Evolutionary conservation across 2,113 vertebrate species (phyloP), one percentile per base, ranked within the genome.

Genomic region (Ailuropoda melanoleuca): DNA sequence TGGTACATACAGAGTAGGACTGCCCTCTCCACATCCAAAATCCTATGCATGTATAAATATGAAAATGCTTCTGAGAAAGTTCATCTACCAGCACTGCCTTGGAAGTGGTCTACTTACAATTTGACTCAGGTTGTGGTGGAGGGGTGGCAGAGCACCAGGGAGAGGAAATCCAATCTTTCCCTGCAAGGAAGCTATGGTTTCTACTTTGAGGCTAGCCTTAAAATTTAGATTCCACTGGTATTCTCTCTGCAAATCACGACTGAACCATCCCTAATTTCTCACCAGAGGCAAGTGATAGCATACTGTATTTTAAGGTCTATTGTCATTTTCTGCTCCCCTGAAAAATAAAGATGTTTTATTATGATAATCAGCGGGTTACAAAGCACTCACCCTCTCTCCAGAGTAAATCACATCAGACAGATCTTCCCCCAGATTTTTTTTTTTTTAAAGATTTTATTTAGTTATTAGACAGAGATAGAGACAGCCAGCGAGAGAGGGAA

Each of bases 261-360:
- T 17, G 39, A 81, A 88, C 82, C 78, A 82, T 53, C 82, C 86
- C 66, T 48, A 86, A 31, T 74, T 14, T 29, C 34, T 56, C 7
- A 37, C 24, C 19, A 88, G 80, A 83, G 46, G 9, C 46, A 64
- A 88, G 56, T 23, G 21, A 34, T 3, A 74, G 26, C 58, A 62
- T 18, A 39, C 8, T 43, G 26, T 72, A n/a, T 39, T 95, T 83
- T 58, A 88, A 95, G 46, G 55, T 39, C 77, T 95, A 78, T 0
- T 84, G 89, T 70, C 43, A 91, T 34, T 82, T 94, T 88, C 95
- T 9, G 3, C 24, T 88, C 31, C 31, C 83, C 48, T 77, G 70
- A 96, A 97, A 89, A 96, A 82, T 43, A 70, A 26, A 77, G 66
- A 37, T 82, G 55, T 74, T 94, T 98, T 95, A 92, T 89, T 97